phyloP scores from a whole-genome alignment of 2,797 vertebrate species.

The Gymnothorax reevesii region DNA sequence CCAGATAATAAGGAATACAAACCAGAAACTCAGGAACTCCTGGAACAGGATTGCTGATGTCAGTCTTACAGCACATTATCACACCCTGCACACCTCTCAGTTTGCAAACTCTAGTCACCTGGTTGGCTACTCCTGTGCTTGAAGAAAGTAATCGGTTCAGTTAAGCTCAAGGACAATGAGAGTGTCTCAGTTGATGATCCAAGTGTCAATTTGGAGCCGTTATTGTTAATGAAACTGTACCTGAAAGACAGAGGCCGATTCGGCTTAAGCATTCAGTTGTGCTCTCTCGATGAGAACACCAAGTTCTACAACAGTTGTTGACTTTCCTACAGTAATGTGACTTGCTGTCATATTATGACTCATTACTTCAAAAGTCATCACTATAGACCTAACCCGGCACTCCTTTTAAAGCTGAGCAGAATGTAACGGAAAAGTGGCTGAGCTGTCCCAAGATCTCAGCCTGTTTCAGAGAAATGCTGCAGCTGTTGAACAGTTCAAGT shows the following conservation, averaged over 20 bases:
- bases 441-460: constrained; percentile 80
- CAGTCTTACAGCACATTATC: too few relatives aligned
- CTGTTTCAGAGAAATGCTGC: constrained; percentile 80
- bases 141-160: neutral
- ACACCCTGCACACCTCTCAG: too few relatives aligned
- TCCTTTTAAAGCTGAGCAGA: constrained; percentile 88
- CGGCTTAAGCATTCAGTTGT: neutral
- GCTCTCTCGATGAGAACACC: neutral
- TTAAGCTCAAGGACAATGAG: neutral
- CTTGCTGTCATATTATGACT: constrained; percentile 92
- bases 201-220: neutral
- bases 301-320: constrained; percentile 68
- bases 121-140: neutral
- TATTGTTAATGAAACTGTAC: neutral
- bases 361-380: constrained; percentile 89
- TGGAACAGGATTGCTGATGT: too few relatives aligned
- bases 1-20: too few relatives aligned
- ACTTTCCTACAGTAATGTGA: constrained; percentile 86
- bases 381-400: constrained; percentile 85
- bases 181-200: neutral
- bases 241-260: too few relatives aligned
- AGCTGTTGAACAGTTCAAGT: constrained; percentile 84
- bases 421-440: constrained; percentile 82
- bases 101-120: too few relatives aligned
- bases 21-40: too few relatives aligned